Evolutionary conservation across 2,797 vertebrate genomes (phyloP).

Genomic region (Lacerta agilis): DNA sequence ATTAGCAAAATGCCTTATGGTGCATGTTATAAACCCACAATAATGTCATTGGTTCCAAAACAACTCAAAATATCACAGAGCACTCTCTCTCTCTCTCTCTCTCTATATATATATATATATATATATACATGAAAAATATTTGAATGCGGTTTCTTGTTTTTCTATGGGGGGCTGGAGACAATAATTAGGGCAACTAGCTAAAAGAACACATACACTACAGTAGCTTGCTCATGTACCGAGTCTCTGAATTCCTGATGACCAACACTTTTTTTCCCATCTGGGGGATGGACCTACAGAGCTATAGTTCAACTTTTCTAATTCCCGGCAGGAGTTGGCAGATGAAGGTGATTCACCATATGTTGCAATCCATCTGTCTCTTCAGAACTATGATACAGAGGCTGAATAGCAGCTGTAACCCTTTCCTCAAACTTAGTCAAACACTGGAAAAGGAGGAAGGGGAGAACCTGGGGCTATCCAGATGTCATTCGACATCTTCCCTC

Average conservation of each 20-base stretch:
- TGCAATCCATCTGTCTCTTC: background rate
- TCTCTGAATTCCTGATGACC: conserved; percentile 29
- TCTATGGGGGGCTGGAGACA: background rate
- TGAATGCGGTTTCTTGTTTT: background rate
- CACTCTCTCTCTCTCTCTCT: background rate
- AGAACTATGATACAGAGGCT: background rate
- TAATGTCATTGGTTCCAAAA: background rate
- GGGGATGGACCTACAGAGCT: conserved; percentile 16
- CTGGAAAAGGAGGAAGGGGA: background rate
- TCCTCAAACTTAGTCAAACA: background rate
- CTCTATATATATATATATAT: background rate
- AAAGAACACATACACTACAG: background rate
- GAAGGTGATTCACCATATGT: background rate
- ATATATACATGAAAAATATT: background rate
- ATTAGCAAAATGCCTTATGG: background rate
- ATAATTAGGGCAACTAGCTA: background rate
- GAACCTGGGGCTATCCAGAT: too few species aligned
- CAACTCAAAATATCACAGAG: background rate
- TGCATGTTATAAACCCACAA: conserved; percentile 3
- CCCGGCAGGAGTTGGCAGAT: conserved; percentile 23
- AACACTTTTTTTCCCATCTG: conserved; percentile 7
- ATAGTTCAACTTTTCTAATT: background rate
- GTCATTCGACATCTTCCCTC: too few species aligned
- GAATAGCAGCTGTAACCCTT: background rate
- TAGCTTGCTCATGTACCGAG: conserved; percentile 3